Conservation (phyloP, 1,140 invertebrate species). For the Dolichoris vasculosae region DNA sequence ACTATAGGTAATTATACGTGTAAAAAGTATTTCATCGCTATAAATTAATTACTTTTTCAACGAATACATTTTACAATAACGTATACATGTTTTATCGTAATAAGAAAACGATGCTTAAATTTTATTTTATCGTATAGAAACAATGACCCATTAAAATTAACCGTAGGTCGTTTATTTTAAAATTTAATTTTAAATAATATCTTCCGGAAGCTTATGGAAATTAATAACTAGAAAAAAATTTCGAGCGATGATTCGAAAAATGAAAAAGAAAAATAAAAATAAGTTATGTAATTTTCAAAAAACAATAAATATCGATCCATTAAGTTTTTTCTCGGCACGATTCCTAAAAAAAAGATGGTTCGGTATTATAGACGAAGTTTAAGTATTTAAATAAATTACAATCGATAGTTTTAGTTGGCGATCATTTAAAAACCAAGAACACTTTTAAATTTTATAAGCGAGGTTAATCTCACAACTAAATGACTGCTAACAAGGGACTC, state of each 20-base stretch:
- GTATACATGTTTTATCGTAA: not conserved
- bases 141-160: not conserved
- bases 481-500: not conserved
- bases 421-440: not conserved
- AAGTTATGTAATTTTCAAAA: not conserved
- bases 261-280: not conserved
- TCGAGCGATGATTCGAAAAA: not conserved
- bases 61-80: not conserved
- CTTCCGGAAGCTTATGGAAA: not conserved
- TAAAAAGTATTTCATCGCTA: not conserved
- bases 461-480: not conserved
- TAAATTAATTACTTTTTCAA: not conserved
- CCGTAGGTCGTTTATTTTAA: not conserved
- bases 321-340: not conserved
- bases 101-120: not conserved
- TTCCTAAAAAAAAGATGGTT: not conserved
- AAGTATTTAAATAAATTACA: not conserved
- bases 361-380: not conserved
- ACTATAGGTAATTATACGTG: not conserved
- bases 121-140: not conserved
- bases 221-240: not conserved
- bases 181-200: slow-evolving; percentile 1
- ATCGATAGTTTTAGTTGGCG: not conserved
- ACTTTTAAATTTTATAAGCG: not conserved
- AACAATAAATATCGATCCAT: not conserved